These are phyloP conservation scores for Cheilosia scutellata DNA, from an alignment of 2,888 invertebrate genomes.

Conservation along the genomic window DNA sequence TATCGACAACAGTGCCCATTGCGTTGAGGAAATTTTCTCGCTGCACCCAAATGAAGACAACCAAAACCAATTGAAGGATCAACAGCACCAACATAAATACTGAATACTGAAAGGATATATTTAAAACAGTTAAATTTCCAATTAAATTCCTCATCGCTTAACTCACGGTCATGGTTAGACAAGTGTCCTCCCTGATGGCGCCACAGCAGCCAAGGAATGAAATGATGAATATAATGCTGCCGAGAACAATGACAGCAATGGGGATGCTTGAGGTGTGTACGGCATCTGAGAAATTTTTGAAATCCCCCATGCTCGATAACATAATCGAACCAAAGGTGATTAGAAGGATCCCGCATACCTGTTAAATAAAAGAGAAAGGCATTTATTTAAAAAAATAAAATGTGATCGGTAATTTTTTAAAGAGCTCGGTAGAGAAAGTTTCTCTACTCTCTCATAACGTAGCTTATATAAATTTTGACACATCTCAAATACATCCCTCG, in stretches of 20 bases:
- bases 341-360: slow-evolving; percentile 90
- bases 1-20: slow-evolving; percentile 85
- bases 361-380: not conserved
- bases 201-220: slow-evolving; percentile 96
- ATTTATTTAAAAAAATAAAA: no score
- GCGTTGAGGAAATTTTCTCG: slow-evolving; percentile 85
- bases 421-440: no score
- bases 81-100: slow-evolving; percentile 89
- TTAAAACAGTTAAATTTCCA: not conserved
- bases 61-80: slow-evolving; percentile 89
- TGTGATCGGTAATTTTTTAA: no score
- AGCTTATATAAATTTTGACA: no score
- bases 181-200: slow-evolving; percentile 93
- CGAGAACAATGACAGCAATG: slow-evolving; percentile 88
- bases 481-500: no score
- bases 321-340: slow-evolving; percentile 88
- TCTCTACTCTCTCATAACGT: no score
- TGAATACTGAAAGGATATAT: slow-evolving; percentile 87
- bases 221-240: slow-evolving; percentile 90
- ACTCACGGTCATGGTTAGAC: slow-evolving; percentile 92
- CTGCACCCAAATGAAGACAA: slow-evolving; percentile 88
- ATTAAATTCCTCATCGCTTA: not conserved
- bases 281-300: slow-evolving; percentile 84
- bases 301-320: slow-evolving; percentile 86
- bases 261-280: slow-evolving; percentile 86